Percentiles rank a stretch among this genome's conserved stretches.
phyloP scores from a whole-genome alignment of 2,888 invertebrate species.

The Cyclophora punctaria region DNA sequence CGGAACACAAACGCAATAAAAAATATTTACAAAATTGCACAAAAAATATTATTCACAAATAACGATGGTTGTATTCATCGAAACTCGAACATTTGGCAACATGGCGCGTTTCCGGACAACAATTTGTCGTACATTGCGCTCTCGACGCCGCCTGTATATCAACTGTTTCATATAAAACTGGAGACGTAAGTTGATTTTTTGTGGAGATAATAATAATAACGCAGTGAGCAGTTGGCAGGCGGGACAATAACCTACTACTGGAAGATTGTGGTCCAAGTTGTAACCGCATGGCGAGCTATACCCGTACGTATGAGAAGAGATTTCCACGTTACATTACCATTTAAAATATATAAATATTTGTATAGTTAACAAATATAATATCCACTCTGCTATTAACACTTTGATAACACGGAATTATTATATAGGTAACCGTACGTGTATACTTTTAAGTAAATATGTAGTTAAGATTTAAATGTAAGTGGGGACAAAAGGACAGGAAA shows the following conservation, averaged over 20 bases:
- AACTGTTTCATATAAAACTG: constrained; percentile 13
- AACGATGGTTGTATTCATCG: not conserved
- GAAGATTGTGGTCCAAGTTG: constrained; percentile 1
- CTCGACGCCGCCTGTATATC: constrained; percentile 3
- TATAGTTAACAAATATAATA: no score
- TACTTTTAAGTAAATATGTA: no score
- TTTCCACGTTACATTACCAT: no score
- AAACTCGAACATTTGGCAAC: constrained; percentile 5
- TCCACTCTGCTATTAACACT: no score
- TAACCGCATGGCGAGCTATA: no score
- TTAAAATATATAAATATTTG: no score
- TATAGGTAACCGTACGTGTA: no score
- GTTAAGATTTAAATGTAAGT: no score
- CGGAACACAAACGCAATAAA: not conserved
- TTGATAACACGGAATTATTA: no score
- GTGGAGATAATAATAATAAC: constrained; percentile 51
- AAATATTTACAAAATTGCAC: not conserved
- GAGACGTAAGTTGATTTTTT: constrained; percentile 15
- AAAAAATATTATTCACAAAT: constrained; percentile 2
- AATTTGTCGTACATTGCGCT: constrained; percentile 6
- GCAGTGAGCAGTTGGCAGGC: constrained; percentile 59
- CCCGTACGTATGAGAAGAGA: no score
- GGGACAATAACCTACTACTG: constrained; percentile 30
- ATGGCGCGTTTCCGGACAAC: constrained; percentile 5
- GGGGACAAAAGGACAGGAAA: no score